Evolutionary conservation across 1,140 invertebrate genomes (phyloP).

Genomic region (Drosophila murphyi): DNA sequence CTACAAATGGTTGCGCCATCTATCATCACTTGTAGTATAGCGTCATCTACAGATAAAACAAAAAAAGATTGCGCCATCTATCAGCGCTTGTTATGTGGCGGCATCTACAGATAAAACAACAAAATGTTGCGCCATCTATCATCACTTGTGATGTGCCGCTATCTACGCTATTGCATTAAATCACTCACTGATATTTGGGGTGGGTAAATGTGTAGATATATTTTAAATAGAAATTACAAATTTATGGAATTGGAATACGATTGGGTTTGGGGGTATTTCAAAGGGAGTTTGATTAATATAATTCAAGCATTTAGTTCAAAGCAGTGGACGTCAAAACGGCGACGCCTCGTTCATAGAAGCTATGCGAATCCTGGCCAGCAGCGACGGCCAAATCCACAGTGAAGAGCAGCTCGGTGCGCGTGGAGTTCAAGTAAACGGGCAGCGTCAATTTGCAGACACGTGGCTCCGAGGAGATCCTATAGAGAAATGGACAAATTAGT

Average conservation of each 20-base stretch:
- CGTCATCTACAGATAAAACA: conserved; percentile 87
- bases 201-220: conserved; percentile 42
- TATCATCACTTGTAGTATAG: not conserved
- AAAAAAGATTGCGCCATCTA: conserved; percentile 37
- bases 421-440: conserved; percentile 98
- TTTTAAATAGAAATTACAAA: conserved; percentile 1
- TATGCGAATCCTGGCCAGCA: conserved; percentile 93
- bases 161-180: not conserved
- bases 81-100: no score
- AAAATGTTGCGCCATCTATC: no score
- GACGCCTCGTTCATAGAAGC: conserved; percentile 98
- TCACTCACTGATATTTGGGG: conserved; percentile 21
- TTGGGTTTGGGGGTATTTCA: conserved; percentile 10
- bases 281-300: conserved; percentile 1
- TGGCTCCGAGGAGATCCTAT: conserved; percentile 85
- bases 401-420: conserved; percentile 96
- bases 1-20: not conserved
- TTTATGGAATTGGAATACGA: not conserved
- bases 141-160: no score
- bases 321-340: conserved; percentile 96
- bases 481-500: conserved; percentile 21
- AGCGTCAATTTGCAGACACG: conserved; percentile 91
- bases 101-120: no score
- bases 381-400: conserved; percentile 97
- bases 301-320: conserved; percentile 88